phyloP scores from a whole-genome alignment of 2,888 invertebrate genomes.

The Psylliodes chrysocephalus region DNA sequence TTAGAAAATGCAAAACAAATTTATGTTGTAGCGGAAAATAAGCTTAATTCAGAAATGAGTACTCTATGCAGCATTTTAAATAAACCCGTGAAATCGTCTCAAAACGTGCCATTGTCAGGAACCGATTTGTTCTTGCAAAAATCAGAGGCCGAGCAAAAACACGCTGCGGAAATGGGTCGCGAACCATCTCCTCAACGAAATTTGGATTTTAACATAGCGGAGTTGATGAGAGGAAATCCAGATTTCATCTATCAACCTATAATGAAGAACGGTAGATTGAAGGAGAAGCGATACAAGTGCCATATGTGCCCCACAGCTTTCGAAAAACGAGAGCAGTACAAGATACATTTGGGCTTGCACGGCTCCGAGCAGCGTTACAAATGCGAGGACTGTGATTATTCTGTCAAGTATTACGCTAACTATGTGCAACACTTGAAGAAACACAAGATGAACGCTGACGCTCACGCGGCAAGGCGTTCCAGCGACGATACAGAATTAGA shows the following conservation, averaged over 20 bases:
- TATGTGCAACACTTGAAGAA: constrained; percentile 84
- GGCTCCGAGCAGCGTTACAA: constrained; percentile 85
- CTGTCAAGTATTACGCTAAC: constrained; percentile 87
- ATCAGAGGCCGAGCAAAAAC: constrained; percentile 68
- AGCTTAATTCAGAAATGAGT: constrained; percentile 46
- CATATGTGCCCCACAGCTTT: constrained; percentile 89
- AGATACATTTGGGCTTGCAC: constrained; percentile 83
- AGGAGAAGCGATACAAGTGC: constrained; percentile 84
- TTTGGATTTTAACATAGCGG: constrained; percentile 75
- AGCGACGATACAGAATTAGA: constrained; percentile 58
- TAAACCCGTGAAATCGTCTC: constrained; percentile 50
- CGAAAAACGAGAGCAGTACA: constrained; percentile 85
- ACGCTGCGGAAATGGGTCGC: constrained; percentile 65
- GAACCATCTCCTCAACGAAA: constrained; percentile 54
- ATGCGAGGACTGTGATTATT: constrained; percentile 87
- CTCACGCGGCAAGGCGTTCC: constrained; percentile 69
- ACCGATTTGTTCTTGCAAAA: constrained; percentile 74
- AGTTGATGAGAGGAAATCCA: constrained; percentile 78
- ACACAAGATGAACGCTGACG: constrained; percentile 78
- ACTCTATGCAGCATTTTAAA: constrained; percentile 47
- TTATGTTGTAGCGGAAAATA: constrained; percentile 65
- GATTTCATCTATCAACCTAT: constrained; percentile 81
- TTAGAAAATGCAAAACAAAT: constrained; percentile 58
- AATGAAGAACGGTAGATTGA: constrained; percentile 77
- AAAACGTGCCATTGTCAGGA: constrained; percentile 71